A percentile compares a stretch with the other conserved stretches of the same genome.
These are phyloP conservation scores for Amblyteles armatorius DNA, from an alignment of 2,888 invertebrate genomes.

Conservation along the genomic window DNA sequence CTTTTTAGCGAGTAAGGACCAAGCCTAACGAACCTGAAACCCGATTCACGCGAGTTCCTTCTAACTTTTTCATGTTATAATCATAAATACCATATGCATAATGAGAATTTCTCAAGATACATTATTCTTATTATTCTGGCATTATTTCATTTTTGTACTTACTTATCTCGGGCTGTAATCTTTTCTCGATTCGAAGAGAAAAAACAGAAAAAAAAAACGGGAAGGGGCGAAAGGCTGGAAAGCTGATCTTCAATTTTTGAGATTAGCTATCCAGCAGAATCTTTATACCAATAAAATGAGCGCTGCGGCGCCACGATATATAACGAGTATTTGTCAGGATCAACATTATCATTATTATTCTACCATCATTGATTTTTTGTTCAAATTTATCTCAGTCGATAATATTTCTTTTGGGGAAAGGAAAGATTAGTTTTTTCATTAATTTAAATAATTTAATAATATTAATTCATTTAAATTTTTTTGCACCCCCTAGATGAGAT, in stretches of 20 bases:
- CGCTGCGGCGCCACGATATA: too few species aligned
- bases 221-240: too few species aligned
- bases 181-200: not conserved
- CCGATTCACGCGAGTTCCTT: conserved; percentile 13
- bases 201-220: too few species aligned
- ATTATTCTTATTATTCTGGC: not conserved
- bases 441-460: too few species aligned
- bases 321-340: not conserved
- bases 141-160: not conserved
- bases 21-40: conserved; percentile 14
- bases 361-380: not conserved
- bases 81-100: not conserved
- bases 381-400: too few species aligned
- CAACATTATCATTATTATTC: not conserved
- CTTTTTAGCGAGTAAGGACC: not conserved
- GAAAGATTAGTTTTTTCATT: too few species aligned
- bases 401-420: too few species aligned
- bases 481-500: too few species aligned
- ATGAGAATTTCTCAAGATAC: not conserved
- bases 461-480: too few species aligned
- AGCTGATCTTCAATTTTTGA: too few species aligned
- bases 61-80: conserved; percentile 3
- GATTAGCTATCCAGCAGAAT: too few species aligned
- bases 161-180: not conserved
- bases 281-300: too few species aligned